phyloP scores from a whole-genome alignment of 2,797 vertebrate species.

The Sebastolobus alascanus region DNA sequence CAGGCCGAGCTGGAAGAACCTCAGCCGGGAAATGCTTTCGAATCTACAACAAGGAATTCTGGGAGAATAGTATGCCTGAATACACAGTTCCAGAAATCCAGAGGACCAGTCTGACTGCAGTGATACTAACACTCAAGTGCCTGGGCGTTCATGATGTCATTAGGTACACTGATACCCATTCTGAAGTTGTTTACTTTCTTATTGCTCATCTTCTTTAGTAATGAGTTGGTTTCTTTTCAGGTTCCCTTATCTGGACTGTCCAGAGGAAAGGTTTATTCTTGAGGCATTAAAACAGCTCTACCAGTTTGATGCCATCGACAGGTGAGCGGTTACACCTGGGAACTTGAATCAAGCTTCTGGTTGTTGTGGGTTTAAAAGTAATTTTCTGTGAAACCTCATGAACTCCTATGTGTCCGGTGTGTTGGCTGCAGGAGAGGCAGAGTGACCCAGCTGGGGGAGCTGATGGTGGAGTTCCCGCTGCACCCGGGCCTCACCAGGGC shows the following conservation, averaged over 20 bases:
- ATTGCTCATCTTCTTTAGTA: background rate
- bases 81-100: conserved; percentile 97
- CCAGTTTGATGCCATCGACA: conserved; percentile 95
- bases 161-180: conserved; percentile 81
- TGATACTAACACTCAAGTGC: conserved; percentile 96
- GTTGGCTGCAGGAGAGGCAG: conserved; percentile 87
- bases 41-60: conserved; percentile 93
- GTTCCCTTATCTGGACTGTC: conserved; percentile 95
- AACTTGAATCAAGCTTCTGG: background rate
- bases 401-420: conserved; percentile 4
- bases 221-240: conserved; percentile 72
- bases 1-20: conserved; percentile 94
- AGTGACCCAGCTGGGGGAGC: conserved; percentile 91
- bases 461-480: conserved; percentile 96
- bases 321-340: conserved; percentile 80
- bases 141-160: conserved; percentile 96
- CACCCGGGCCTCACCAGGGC: conserved; percentile 93
- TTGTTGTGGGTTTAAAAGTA: background rate
- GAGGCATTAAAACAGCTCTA: conserved; percentile 96
- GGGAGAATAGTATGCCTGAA: conserved; percentile 95
- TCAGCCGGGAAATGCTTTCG: conserved; percentile 93
- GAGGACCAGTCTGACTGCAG: conserved; percentile 93
- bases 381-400: background rate
- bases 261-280: conserved; percentile 95
- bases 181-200: background rate